Conservation (phyloP, 2,113 vertebrate genomes). For the Eonycteris spelaea region DNA sequence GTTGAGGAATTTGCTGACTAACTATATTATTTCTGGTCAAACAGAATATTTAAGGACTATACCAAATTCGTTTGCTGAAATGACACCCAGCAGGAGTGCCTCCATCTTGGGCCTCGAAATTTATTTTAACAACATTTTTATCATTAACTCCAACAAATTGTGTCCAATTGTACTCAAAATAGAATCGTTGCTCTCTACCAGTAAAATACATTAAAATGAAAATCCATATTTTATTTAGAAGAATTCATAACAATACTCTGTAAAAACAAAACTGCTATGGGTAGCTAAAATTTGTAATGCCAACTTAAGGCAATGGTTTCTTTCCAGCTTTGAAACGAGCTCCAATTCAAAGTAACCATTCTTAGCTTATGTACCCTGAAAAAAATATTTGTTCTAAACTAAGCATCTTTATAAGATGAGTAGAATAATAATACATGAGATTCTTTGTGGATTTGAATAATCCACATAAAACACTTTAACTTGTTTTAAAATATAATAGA, state of each 20-base stretch:
- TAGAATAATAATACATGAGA: not conserved
- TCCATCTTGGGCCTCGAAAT: not conserved
- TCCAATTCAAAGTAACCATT: not conserved
- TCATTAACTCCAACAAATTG: not conserved
- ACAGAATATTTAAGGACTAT: not conserved
- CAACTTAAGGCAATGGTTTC: not conserved
- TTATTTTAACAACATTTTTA: not conserved
- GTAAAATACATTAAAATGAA: not conserved
- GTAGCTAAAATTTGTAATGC: not conserved
- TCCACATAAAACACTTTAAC: not conserved
- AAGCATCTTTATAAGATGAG: not conserved
- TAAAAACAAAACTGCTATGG: not conserved
- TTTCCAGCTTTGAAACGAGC: not conserved
- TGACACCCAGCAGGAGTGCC: not conserved
- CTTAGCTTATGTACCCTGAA: not conserved
- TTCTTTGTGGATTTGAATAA: not conserved
- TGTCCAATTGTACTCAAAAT: not conserved
- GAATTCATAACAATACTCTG: not conserved
- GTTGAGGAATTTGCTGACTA: not conserved
- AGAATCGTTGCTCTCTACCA: not conserved
- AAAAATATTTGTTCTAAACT: not conserved
- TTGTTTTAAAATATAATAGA: not conserved
- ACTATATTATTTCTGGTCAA: not conserved
- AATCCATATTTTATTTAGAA: not conserved
- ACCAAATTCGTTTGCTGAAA: not conserved